Evolutionary conservation across 2,888 invertebrate genomes (phyloP).

Genomic region (Barypeithes pellucidus): DNA sequence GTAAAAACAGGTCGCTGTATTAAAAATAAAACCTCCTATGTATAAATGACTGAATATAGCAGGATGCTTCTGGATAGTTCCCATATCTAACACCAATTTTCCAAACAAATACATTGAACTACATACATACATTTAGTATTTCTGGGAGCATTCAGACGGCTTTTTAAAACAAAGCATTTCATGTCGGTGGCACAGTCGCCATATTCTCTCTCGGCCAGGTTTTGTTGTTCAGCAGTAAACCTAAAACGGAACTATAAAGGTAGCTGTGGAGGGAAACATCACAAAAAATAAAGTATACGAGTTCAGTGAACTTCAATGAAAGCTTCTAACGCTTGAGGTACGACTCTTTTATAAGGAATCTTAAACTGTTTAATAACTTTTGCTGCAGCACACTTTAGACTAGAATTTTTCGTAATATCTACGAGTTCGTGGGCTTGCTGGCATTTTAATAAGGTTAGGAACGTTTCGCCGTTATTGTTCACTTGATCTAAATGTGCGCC

Average conservation of each 20-base stretch:
- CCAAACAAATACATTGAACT: background rate
- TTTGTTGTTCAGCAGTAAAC: background rate
- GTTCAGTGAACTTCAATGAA: constrained; percentile 77
- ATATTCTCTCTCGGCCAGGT: background rate
- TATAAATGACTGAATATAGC: no score
- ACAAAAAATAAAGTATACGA: constrained; percentile 30
- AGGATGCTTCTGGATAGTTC: background rate
- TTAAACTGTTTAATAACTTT: constrained; percentile 82
- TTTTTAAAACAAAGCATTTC: constrained; percentile 25
- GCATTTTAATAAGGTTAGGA: constrained; percentile 79
- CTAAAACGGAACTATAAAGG: constrained; percentile 15
- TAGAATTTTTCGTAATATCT: constrained; percentile 84
- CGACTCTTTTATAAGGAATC: constrained; percentile 79
- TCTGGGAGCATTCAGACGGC: background rate
- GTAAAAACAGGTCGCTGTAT: no score
- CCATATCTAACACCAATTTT: constrained; percentile 19
- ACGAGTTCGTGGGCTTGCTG: constrained; percentile 79
- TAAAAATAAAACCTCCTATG: no score
- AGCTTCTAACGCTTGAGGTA: constrained; percentile 83
- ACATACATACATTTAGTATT: background rate
- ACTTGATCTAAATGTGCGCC: constrained; percentile 91
- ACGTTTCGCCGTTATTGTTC: constrained; percentile 84
- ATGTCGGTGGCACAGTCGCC: constrained; percentile 1
- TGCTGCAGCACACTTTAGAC: constrained; percentile 90
- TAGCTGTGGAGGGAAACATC: constrained; percentile 37